These are phyloP conservation scores for Tyrannus savana DNA, from an alignment of 2,113 vertebrate genomes.

Conservation along the genomic window DNA sequence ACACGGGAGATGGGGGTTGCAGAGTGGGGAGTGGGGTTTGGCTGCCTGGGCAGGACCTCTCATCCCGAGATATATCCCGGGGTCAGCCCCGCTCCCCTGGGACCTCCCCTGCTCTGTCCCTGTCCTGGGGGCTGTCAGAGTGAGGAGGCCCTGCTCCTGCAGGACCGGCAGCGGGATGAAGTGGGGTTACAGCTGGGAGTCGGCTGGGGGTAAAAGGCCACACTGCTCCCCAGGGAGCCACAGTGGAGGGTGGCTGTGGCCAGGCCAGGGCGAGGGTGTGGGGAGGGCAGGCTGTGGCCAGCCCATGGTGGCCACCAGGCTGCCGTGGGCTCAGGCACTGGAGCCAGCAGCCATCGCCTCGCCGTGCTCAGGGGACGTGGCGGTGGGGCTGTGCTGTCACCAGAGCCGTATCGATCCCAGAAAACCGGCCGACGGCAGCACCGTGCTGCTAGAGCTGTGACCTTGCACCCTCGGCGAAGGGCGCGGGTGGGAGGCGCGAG, in stretches of 20 bases:
- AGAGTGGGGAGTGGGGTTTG: neutral
- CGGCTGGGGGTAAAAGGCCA: neutral
- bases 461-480: slow-evolving; percentile 43
- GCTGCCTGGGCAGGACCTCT: accelerated
- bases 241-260: neutral
- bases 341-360: neutral
- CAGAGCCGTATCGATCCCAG: slow-evolving; percentile 50
- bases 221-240: accelerated
- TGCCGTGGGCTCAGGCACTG: neutral
- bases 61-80: accelerated
- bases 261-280: accelerated
- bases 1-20: neutral
- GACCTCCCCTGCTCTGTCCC: neutral
- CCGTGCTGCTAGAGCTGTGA: slow-evolving; percentile 15
- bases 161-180: neutral
- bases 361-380: neutral
- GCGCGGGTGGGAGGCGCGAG: slow-evolving; percentile 14
- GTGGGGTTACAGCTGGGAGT: neutral
- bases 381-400: neutral
- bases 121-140: accelerated
- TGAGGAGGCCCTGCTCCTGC: neutral
- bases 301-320: accelerated
- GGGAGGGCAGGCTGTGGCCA: neutral
- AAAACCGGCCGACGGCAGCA: neutral
- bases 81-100: neutral